Percentiles rank a stretch among this genome's conserved stretches.
Conservation (phyloP, 2,797 vertebrate genomes). For the Hydrophis major region DNA sequence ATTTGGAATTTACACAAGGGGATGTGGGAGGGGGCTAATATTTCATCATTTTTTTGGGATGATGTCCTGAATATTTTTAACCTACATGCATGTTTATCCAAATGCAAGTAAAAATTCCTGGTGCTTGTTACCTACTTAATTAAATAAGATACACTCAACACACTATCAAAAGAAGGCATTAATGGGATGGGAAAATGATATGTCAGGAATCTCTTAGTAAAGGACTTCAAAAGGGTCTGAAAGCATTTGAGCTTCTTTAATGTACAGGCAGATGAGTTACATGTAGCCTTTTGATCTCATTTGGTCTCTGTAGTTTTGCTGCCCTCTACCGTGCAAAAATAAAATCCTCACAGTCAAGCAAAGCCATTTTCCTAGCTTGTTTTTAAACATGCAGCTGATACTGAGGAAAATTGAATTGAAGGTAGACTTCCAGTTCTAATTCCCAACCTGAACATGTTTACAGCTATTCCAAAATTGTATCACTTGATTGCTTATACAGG, state of each 20-base stretch:
- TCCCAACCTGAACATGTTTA: neutral
- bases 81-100: neutral
- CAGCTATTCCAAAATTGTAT: neutral
- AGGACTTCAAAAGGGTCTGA: neutral
- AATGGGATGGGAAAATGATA: neutral
- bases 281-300: neutral
- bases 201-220: neutral
- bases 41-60: neutral
- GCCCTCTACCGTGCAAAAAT: conserved; percentile 17
- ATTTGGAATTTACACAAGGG: neutral
- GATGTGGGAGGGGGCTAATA: neutral
- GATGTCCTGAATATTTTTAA: neutral
- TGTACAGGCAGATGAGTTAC: neutral
- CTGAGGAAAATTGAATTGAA: neutral
- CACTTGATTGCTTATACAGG: neutral
- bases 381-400: neutral
- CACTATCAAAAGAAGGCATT: neutral
- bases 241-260: neutral
- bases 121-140: neutral
- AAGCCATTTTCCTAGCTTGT: neutral
- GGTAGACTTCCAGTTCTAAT: neutral
- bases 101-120: neutral
- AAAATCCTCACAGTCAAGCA: neutral
- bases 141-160: neutral
- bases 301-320: conserved; percentile 6